Evolutionary conservation across 2,113 vertebrate genomes (phyloP).

Genomic region (Abramis brama): DNA sequence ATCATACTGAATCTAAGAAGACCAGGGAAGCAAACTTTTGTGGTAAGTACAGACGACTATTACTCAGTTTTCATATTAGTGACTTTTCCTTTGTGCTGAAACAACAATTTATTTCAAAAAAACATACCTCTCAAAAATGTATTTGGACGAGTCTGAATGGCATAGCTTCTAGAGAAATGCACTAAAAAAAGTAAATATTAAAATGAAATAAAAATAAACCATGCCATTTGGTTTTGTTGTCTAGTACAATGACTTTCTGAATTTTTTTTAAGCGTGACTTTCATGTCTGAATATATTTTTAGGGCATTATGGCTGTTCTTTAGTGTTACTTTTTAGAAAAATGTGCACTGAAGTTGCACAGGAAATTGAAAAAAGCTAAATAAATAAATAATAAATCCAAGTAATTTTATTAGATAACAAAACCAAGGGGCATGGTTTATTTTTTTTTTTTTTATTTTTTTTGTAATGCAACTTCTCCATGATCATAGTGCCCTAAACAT

Average conservation of each 20-base stretch:
- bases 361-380: not conserved
- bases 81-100: not conserved
- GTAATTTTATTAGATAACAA: too few relatives aligned
- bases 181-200: not conserved
- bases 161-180: not conserved
- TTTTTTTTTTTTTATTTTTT: too few relatives aligned
- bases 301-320: not conserved
- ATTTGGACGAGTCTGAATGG: not conserved
- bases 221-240: not conserved
- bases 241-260: too few relatives aligned
- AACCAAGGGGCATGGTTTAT: too few relatives aligned
- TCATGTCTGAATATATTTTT: not conserved
- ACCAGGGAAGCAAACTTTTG: not conserved
- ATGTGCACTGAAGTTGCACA: not conserved
- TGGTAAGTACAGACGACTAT: not conserved
- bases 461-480: too few relatives aligned
- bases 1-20: not conserved
- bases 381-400: too few relatives aligned
- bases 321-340: not conserved
- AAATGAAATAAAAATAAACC: not conserved
- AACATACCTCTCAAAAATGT: not conserved
- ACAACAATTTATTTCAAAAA: not conserved
- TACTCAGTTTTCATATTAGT: not conserved
- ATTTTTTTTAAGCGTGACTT: not conserved
- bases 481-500: too few relatives aligned